Base-by-base conservation (phyloP, 2,113 vertebrate genomes). In the Engraulis encrasicolus region DNA sequence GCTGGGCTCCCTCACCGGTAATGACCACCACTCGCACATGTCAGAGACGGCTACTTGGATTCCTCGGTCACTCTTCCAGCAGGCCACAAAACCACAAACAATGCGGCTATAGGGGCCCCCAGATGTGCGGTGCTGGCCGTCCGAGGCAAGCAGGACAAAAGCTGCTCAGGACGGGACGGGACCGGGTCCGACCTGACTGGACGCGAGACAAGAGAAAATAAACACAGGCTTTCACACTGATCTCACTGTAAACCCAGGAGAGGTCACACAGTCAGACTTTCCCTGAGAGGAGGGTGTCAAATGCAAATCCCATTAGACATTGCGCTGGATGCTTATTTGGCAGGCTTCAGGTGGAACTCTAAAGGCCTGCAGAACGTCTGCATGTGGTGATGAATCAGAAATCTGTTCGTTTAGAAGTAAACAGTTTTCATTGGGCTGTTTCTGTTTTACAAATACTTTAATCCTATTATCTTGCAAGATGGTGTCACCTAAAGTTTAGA, bases 61-160 rank as follows among this genome's bases (percentile, higher is more conserved):
- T 94, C 92, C 94, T 94, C 95, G 96, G 94, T 95, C 96, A 94
- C 93, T 90, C 91, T 89, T 97, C 96, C 96, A 96, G 94, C 95
- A n/a, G 95, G 95, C 95, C 95, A 92, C 96, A 92, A 94, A 34
- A 95, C 94, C 94, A 94, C 96, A 96, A 94, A 95, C 95, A 97
- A 95, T 95, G 92, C 95, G 95, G 93, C 95, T 92, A 91, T n/a
- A n/a, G n/a, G n/a, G 91, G 95, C 27, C 23, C 66, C 92, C 96
- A 99, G 96, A 98, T 97, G 96, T 90, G 91, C 95, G 95, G 96
- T 96, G 96, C n/a, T n/a, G n/a, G n/a, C 20, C n/a, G 9, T 7
- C 6, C 54, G 23, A 19, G 17, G 19, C 54, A 58, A 66, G n/a
- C 40, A 93, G 94, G 95, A 86, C 95, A 96, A 94, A 96, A 83